Base-by-base conservation (phyloP, 1,140 invertebrate species). In the Rhopalosiphum maidis region DNA sequence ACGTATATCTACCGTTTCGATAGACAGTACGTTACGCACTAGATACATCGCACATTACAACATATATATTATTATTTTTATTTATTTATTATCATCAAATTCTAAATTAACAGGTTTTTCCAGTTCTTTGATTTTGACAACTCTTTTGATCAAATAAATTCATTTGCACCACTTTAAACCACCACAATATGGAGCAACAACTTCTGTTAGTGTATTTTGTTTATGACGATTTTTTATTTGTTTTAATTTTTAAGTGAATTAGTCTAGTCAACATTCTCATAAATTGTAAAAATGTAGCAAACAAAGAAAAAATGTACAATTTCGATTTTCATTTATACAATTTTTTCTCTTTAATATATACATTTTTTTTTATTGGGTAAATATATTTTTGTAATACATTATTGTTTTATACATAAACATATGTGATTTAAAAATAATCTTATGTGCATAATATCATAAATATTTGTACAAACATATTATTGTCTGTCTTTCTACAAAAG, bases 351-450 rank as follows among this genome's bases (percentile, higher is more conserved):
- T 55, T 77, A 91, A 22, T 68, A 68, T 46, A 83, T 60, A 90
- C 89, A 90, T 60, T 51, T 91, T 91, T 89, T 91, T 77, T 51
- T 89, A 37, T 89, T 89, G 68, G 68, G 9, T 86, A 85, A 86
- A 93, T 83, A 86, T 93, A 93, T 93, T 93, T 93, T 85, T 85
- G 91, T 93, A 85, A 85, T 83, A 93, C 91, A 93, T 43, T 86
- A 30, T 93, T 54, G 25, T 54, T 92, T 55, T 86, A 86, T 93
- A 93, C 35, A 86, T 55, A 51, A 51, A 93, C 22, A 54, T 25
- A 82, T 92, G 91, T 92, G 77, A 92, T 93, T 93, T 93, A 54
- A 93, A 93, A 82, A 85, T 37, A 85, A 30, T 82, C 51, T 48
- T 92, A 82, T 83, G 68, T 82, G 68, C 68, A 86, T 54, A 55